Conservation (phyloP, 2,888 invertebrate genomes). For the Thyatira batis region DNA sequence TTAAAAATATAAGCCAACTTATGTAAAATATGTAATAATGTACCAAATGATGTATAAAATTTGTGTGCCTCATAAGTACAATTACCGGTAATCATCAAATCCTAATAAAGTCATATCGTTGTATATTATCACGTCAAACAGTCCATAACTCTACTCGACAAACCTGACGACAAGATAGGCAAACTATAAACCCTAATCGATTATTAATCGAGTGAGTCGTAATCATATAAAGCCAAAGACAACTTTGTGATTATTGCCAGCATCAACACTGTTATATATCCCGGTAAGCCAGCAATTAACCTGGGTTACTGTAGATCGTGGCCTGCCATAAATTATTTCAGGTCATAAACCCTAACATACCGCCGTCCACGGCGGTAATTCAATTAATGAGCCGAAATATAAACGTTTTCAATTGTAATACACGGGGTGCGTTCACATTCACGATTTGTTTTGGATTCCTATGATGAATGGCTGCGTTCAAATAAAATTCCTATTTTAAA, state of each 20-base stretch:
- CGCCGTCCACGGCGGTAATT: slow-evolving; percentile 20
- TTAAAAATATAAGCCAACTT: too few relatives aligned
- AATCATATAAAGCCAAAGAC: background rate
- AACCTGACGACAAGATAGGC: background rate
- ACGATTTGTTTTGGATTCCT: background rate
- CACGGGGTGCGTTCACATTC: background rate
- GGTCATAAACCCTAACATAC: slow-evolving; percentile 36
- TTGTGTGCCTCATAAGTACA: too few relatives aligned
- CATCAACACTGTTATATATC: slow-evolving; percentile 17
- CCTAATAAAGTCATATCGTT: too few relatives aligned
- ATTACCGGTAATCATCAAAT: too few relatives aligned
- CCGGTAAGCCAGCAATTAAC: slow-evolving; percentile 32
- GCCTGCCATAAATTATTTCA: slow-evolving; percentile 44
- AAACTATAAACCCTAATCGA: background rate
- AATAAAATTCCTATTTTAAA: too few relatives aligned
- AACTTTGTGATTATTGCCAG: slow-evolving; percentile 14
- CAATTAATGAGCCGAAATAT: slow-evolving; percentile 32
- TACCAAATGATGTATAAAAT: too few relatives aligned
- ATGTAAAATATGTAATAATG: too few relatives aligned
- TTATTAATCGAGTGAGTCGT: background rate
- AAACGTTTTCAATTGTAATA: slow-evolving; percentile 7
- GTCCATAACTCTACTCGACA: too few relatives aligned
- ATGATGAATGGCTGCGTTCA: too few relatives aligned
- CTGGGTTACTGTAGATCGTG: slow-evolving; percentile 38
- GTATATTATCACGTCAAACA: too few relatives aligned